Base-by-base conservation (phyloP, 2,113 vertebrate species). In the Motacilla tschutschensis region DNA sequence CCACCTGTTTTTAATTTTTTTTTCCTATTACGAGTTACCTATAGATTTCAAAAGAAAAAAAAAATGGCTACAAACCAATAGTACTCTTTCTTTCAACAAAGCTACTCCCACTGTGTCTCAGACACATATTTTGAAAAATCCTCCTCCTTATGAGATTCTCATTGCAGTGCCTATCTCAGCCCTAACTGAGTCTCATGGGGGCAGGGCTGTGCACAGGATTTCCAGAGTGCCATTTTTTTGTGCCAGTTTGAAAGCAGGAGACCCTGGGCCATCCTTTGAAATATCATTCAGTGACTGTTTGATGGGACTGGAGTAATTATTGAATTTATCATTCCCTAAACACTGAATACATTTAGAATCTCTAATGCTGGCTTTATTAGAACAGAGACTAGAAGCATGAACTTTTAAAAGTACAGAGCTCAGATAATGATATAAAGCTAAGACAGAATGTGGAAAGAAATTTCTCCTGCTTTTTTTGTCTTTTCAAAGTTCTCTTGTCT, bases 1-100 rank as follows among this genome's bases (percentile, higher is more conserved):
- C 0, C 16, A 31, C 4, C 4, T 22, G 7, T 1, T 41, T 36
- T 10, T 2, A 14, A 1, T 1, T 26, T 9, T 31, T 29, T 58
- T 79, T 63, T 24, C 51, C 20, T 5, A 13, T 29, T 28, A 35
- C 26, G 2, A 26, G 44, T 76, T 76, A 17, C 12, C 3, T 41
- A 13, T 18, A 40, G 6, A 12, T 65, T 75, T 69, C 6, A 53
- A 62, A 54, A 58, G 5, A 6, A 16, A 5, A 5, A 15, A 6
- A 17, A 50, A 58, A 51, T 31, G 1, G 1, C 2, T 14, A 10
- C 9, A 48, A 82, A 44, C 7, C 29, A 35, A 15, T 44, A 25
- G 14, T 41, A 16, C 2, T 24, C 9, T 25, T 75, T 63, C 24
- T 76, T 87, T 66, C 12, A 54, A 26, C 6, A 43, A 43, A 66